Conservation (phyloP, 2,797 vertebrate species). For the Phrynocephalus forsythii region DNA sequence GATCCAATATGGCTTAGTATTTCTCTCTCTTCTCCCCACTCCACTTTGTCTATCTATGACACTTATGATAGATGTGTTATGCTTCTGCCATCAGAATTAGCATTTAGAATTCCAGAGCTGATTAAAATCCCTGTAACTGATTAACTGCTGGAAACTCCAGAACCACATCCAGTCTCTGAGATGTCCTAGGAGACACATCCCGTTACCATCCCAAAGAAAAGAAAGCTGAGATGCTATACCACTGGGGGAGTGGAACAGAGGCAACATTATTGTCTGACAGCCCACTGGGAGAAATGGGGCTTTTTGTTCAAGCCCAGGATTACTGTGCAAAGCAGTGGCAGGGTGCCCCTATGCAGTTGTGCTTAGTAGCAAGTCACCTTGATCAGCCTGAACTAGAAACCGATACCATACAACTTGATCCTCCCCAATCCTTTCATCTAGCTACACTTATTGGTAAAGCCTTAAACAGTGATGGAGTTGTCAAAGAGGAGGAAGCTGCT, state of each 20-base stretch:
- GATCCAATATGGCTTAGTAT: no score
- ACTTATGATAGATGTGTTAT: background rate
- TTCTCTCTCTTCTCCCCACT: no score
- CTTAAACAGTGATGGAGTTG: background rate
- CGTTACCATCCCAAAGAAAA: background rate
- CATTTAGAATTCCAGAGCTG: background rate
- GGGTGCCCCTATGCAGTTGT: background rate
- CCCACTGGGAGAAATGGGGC: background rate
- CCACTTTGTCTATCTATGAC: no score
- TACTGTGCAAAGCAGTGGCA: background rate
- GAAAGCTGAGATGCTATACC: background rate
- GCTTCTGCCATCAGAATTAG: background rate
- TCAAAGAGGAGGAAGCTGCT: slow-evolving; percentile 37
- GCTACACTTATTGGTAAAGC: slow-evolving; percentile 2
- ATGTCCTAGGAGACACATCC: background rate
- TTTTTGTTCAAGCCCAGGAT: background rate
- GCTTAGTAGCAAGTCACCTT: background rate
- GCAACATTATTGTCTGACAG: background rate
- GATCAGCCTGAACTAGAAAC: background rate
- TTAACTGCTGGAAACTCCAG: background rate
- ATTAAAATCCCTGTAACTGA: background rate
- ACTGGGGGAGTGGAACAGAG: background rate
- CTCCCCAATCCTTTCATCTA: slow-evolving; percentile 9
- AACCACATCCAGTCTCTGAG: background rate
- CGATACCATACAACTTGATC: background rate